A percentile compares a stretch with the other conserved stretches of the same genome.
These are phyloP conservation scores for Poecilia wingei DNA, from an alignment of 2,797 vertebrate species.

Conservation along the genomic window DNA sequence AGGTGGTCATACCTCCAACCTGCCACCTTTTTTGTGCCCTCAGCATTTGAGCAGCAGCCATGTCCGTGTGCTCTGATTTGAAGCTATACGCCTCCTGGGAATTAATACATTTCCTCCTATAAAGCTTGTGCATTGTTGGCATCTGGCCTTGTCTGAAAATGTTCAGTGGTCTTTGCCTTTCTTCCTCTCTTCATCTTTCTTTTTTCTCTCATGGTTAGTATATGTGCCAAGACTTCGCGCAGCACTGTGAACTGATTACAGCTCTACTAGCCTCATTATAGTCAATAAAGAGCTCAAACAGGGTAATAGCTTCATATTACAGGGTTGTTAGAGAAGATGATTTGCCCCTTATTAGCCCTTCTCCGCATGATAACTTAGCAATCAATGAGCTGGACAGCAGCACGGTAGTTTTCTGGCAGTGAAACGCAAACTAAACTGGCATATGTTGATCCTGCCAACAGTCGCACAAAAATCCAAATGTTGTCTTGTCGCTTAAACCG, in stretches of 20 bases:
- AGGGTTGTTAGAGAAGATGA: constrained; percentile 57
- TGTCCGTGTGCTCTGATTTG: constrained; percentile 33
- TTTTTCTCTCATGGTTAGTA: constrained; percentile 33
- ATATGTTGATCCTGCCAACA: neutral
- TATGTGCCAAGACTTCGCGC: constrained; percentile 41
- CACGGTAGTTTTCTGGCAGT: constrained; percentile 11
- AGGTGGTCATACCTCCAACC: constrained; percentile 41
- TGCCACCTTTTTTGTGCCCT: constrained; percentile 35
- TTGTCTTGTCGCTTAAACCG: constrained; percentile 17
- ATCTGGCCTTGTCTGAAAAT: constrained; percentile 45
- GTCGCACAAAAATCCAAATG: neutral
- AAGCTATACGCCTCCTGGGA: constrained; percentile 62
- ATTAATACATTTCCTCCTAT: constrained; percentile 58
- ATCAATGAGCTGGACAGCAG: constrained; percentile 31
- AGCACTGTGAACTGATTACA: constrained; percentile 57
- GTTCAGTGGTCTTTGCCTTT: constrained; percentile 58
- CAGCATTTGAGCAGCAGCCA: constrained; percentile 33
- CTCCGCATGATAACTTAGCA: constrained; percentile 37
- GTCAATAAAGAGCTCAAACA: constrained; percentile 59
- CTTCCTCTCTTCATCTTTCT: constrained; percentile 37
- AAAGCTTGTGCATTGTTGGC: constrained; percentile 50
- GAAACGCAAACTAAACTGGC: constrained; percentile 15
- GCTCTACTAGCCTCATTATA: constrained; percentile 58
- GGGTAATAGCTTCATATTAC: constrained; percentile 59
- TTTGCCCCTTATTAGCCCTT: constrained; percentile 53